Conservation (phyloP, 2,113 vertebrate genomes). For the Poeciliopsis prolifica region DNA sequence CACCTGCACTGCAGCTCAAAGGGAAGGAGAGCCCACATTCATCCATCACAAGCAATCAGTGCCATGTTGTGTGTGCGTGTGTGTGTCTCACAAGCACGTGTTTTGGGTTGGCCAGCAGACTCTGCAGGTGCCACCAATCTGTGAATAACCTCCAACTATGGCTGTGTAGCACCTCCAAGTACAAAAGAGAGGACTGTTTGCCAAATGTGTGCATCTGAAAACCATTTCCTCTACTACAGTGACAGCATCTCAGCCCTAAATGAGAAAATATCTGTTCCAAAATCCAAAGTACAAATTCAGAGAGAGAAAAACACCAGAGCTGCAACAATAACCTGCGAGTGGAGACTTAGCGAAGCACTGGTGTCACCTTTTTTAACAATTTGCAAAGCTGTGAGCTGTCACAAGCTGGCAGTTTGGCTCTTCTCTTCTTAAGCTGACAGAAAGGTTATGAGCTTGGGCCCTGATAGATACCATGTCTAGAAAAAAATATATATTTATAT, state of each 20-base stretch:
- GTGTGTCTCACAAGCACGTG: conserved; percentile 20
- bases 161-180: conserved; percentile 1
- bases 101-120: conserved; percentile 31
- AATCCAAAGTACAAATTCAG: conserved; percentile 18
- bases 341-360: conserved; percentile 17
- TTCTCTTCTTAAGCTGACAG: conserved; percentile 36
- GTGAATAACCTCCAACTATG: conserved; percentile 25
- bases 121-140: conserved; percentile 23
- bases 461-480: conserved; percentile 18
- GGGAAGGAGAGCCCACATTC: conserved; percentile 10
- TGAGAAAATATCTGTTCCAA: conserved; percentile 27
- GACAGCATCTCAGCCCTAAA: conserved; percentile 12
- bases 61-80: conserved; percentile 8
- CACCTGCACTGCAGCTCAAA: conserved; percentile 24
- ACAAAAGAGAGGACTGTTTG: conserved; percentile 15
- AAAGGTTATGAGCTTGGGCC: conserved; percentile 18
- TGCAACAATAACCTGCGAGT: conserved; percentile 22
- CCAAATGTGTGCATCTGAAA: conserved; percentile 1
- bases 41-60: conserved; percentile 38
- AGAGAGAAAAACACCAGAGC: not conserved
- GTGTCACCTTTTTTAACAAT: conserved; percentile 32
- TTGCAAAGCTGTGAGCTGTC: conserved; percentile 37
- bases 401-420: conserved; percentile 26
- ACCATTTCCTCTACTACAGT: conserved; percentile 4
- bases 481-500: not conserved